Evolutionary conservation across 2,888 invertebrate genomes (phyloP), one percentile per base, ranked within the genome.

Genomic region (Campoletis raptor): DNA sequence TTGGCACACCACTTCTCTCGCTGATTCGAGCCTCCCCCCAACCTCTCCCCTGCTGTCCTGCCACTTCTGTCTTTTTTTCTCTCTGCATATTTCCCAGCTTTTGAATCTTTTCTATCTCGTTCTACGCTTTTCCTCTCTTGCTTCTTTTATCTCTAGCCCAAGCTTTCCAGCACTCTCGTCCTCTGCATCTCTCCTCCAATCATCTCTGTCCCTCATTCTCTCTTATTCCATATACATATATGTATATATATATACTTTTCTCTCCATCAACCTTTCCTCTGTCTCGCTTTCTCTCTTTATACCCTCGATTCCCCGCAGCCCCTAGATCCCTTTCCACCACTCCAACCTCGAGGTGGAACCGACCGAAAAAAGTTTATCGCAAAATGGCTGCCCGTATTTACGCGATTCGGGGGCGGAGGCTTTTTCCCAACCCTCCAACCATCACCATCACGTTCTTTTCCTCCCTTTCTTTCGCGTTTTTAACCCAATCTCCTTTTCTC

Each of bases 371-470:
- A 92, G 92, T 92, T 92, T 91, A 92, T 92, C 92, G 92, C 92
- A 92, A 93, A 93, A 94, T 94, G 94, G 94, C 93, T 93, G 94
- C 94, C 93, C 91, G 94, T 94, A 94, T 94, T 94, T 94, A 94
- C 93, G 94, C 91, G 92, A 93, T 93, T 93, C 93, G 91, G 92
- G 90, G 93, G 92, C 91, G 91, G 91, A 90, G 91, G 90, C 90
- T 90, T 91, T 91, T 91, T 91, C 87, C 89, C 57, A 15, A 88
- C 83, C 88, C 90, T 88, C 87, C 86, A 42, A 74, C 83, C 54
- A 77, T 82, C 85, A 36, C 82, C 76, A 76, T 64, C 69, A 69
- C 61, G 40, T 70, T 42, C 57, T 74, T 61, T 66, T 64, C 48
- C 36, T 40, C 57, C 57, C 40, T 80, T 64, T 61, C 57, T 76